Evolutionary conservation across 1,140 invertebrate species (phyloP), one percentile per base, ranked within the genome.

Genomic region (Danaus melanippus): DNA sequence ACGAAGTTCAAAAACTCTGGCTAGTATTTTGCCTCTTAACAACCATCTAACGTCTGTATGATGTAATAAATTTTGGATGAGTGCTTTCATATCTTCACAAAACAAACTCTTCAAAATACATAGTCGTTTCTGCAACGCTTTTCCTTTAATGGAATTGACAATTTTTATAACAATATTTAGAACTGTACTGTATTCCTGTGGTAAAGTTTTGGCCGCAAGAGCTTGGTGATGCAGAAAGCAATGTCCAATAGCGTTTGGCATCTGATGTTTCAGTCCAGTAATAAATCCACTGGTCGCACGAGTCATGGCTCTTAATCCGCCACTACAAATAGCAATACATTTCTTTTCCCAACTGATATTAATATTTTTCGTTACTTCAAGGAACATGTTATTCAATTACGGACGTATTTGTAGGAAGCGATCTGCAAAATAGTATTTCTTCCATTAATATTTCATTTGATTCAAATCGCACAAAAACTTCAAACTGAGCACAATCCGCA

Each of bases 271-370:
- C 43, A 70, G 56, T 42, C 58, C 64, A 40, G 58, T 53, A 58
- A 50, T 50, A 74, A 79, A 64, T 58, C 74, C 72, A 56, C 64
- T 76, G 50, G 69, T 67, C 52, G 50, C 60, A 47, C 75, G 67
- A 48, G 69, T 67, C 70, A 81, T 80, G 15, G 75, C 67, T 72
- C 71, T 74, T 49, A 71, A 70, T 53, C 69, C 71, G 53, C 81
- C 79, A 55, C 69, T 79, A 52, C 74, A 80, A 70, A 74, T n/a
- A n/a, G n/a, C n/a, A n/a, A n/a, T n/a, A n/a, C n/a, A n/a, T n/a
- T n/a, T n/a, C n/a, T n/a, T n/a, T 21, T 1, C 17, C 17, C 17
- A 21, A 21, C 5, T 5, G 17, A 21, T 21, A 10, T 49, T 49
- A 1, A 49, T 49, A 49, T 49, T 10, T 49, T 17, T 7, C 47